These are phyloP conservation scores for Lissonota sp. DNA, from an alignment of 2,888 invertebrate genomes.

Conservation along the genomic window DNA sequence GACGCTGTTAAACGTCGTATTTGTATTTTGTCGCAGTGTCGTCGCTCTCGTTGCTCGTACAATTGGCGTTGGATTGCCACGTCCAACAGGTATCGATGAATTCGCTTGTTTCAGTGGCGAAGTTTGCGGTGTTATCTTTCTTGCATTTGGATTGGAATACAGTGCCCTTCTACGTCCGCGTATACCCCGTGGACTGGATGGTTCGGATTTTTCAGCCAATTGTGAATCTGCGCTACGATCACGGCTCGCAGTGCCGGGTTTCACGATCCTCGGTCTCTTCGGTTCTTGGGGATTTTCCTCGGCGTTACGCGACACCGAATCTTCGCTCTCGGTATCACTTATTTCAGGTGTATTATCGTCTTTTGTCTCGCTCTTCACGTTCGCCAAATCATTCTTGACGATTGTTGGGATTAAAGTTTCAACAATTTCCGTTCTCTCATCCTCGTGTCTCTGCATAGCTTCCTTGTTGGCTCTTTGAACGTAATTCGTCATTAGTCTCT, in stretches of 20 bases:
- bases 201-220: slow-evolving; percentile 75
- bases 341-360: slow-evolving; percentile 43
- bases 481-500: slow-evolving; percentile 66
- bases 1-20: slow-evolving; percentile 61
- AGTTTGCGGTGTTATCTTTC: slow-evolving; percentile 78
- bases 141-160: slow-evolving; percentile 84
- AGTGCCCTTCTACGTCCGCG: slow-evolving; percentile 89
- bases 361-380: slow-evolving; percentile 19
- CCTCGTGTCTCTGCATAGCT: not conserved
- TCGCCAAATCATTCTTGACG: not conserved
- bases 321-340: slow-evolving; percentile 70
- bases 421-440: slow-evolving; percentile 23
- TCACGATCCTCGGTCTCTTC: slow-evolving; percentile 84
- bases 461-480: slow-evolving; percentile 51
- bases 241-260: slow-evolving; percentile 81
- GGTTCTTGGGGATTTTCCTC: slow-evolving; percentile 72
- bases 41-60: slow-evolving; percentile 80
- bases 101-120: slow-evolving; percentile 77
- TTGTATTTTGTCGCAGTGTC: slow-evolving; percentile 78
- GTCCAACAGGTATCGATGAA: slow-evolving; percentile 75
- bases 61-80: slow-evolving; percentile 80
- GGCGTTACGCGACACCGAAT: slow-evolving; percentile 64
- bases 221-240: slow-evolving; percentile 78
- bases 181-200: slow-evolving; percentile 85
- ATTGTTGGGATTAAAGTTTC: not conserved